Evolutionary conservation across 2,888 invertebrate species (phyloP), one percentile per base, ranked within the genome.

Genomic region (Diadegma fenestrale): DNA sequence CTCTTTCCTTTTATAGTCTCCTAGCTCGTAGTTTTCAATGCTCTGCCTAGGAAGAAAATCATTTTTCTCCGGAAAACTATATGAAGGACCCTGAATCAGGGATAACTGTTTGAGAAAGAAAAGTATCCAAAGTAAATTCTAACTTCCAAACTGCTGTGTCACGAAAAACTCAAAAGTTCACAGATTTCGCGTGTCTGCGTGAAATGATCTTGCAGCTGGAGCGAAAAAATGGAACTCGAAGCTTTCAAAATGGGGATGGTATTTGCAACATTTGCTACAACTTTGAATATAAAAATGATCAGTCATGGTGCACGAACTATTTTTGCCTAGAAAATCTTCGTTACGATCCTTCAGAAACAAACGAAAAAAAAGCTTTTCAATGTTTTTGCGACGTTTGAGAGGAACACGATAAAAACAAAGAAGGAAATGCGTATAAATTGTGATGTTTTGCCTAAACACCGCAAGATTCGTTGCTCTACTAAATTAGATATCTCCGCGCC

Each of bases 71-170:
- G 8, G 2, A 19, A 19, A 51, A 51, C 19, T 54, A 54, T 54
- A 54, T 19, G 54, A 54, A 54, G 54, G 22, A 54, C 22, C 54
- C 54, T 54, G 19, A 22, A 54, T 54, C 54, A 54, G 54, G 54
- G 12, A n/a, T 19, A 54, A 22, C 54, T 54, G 22, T 54, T 54
- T 54, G 19, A 22, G 54, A 22, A 54, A 6, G 22, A 0, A 22
- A 54, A 54, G 54, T 54, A 22, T 54, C 8, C 22, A 22, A 19
- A 54, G 54, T 54, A 22, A 54, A 54, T 22, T 22, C 19, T 54
- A 54, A 54, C 54, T 22, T 22, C 10, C 10, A 37, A 54, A 54
- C 19, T 54, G 22, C 54, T 54, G 54, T 22, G 54, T 22, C 54
- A 54, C 54, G 2, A 54, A 1, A 22, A 54, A 12, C 22, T 22